A percentile compares a stretch with the other conserved stretches of the same genome.
Evolutionary conservation across 2,113 vertebrate genomes (phyloP).

Genomic region (Odobenus rosmarus): DNA sequence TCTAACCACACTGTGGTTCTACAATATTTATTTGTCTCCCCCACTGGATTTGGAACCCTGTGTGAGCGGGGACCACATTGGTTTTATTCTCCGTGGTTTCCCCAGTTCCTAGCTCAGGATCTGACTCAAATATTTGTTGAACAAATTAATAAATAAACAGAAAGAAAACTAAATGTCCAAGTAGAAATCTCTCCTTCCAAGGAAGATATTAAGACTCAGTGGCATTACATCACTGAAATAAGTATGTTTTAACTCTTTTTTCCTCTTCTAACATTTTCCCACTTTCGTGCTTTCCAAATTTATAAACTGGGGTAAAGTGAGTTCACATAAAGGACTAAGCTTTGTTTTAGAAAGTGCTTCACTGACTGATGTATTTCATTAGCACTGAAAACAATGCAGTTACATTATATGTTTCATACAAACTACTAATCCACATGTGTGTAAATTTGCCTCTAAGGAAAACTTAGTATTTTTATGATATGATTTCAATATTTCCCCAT

Average conservation of each 20-base stretch:
- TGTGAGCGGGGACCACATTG: not conserved
- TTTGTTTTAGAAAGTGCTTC: not conserved
- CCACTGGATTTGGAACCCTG: not conserved
- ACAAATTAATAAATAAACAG: conserved; percentile 15
- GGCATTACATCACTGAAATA: not conserved
- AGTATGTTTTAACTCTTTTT: not conserved
- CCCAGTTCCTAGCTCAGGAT: not conserved
- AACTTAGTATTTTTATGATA: conserved; percentile 56
- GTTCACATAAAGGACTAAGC: not conserved
- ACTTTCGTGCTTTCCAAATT: not conserved
- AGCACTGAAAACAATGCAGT: conserved; percentile 57
- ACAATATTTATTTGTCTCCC: not conserved
- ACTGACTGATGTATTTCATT: conserved; percentile 64
- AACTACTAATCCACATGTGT: conserved; percentile 67
- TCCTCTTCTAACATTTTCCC: not conserved
- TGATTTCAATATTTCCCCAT: conserved; percentile 66
- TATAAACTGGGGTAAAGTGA: not conserved
- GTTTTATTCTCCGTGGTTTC: not conserved
- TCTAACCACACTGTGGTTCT: not conserved
- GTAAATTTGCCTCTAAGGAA: conserved; percentile 66
- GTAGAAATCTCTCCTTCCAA: not conserved
- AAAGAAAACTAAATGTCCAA: not conserved
- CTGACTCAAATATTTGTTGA: not conserved
- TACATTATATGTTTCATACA: conserved; percentile 57
- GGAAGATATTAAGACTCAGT: not conserved